Evolutionary conservation across 1,140 invertebrate genomes (phyloP).

Genomic region (Saccostrea cuccullata): DNA sequence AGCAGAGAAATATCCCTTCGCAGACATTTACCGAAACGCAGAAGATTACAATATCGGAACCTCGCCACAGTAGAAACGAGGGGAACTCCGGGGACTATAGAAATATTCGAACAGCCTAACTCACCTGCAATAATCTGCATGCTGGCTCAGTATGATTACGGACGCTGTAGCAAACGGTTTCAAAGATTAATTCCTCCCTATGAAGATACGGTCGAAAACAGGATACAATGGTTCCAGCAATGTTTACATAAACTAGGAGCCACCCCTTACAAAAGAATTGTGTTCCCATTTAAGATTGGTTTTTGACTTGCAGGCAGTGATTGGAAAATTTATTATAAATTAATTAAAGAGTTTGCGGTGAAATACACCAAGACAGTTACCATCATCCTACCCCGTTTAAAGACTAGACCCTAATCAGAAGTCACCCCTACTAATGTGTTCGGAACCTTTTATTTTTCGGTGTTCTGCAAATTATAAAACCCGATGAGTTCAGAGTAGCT

Average conservation of each 20-base stretch:
- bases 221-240: not conserved
- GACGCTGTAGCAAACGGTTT: not conserved
- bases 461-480: too few relatives aligned
- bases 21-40: not conserved
- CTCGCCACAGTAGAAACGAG: not conserved
- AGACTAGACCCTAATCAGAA: not conserved
- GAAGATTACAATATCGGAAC: not conserved
- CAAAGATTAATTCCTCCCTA: not conserved
- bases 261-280: not conserved
- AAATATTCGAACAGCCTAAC: not conserved
- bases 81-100: slow-evolving; percentile 12
- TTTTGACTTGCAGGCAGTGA: not conserved
- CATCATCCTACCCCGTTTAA: not conserved
- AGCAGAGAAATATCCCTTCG: slow-evolving; percentile 16
- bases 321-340: not conserved
- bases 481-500: too few relatives aligned
- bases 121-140: not conserved
- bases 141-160: not conserved
- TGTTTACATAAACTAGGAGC: not conserved
- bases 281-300: slow-evolving; percentile 2
- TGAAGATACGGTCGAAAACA: not conserved
- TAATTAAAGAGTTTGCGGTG: not conserved
- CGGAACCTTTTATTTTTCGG: too few relatives aligned
- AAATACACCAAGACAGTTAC: not conserved
- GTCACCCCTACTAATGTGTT: too few relatives aligned